These are phyloP conservation scores for Blennius ocellaris DNA, from an alignment of 2,113 vertebrate genomes.

Conservation along the genomic window DNA sequence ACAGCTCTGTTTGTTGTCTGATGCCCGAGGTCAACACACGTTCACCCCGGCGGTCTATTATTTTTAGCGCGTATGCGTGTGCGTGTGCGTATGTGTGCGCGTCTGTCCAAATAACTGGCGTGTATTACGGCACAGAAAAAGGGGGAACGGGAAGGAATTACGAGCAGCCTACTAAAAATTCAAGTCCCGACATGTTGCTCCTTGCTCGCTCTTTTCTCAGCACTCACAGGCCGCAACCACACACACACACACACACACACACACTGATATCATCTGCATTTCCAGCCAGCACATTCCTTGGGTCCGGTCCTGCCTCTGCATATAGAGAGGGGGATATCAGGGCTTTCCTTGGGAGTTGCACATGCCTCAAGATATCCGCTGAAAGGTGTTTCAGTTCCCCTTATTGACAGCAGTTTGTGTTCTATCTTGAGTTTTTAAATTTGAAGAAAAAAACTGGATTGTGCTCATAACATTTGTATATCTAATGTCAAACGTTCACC, in stretches of 20 bases:
- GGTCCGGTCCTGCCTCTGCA: conserved; percentile 27
- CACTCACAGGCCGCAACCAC: conserved; percentile 9
- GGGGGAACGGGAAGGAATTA: conserved; percentile 19
- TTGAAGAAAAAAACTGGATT: no score
- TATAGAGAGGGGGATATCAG: background rate
- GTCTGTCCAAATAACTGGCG: background rate
- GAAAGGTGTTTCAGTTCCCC: background rate
- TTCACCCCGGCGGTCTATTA: background rate
- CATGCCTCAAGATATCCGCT: background rate
- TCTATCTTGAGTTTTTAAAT: no score
- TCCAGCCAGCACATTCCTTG: conserved; percentile 58
- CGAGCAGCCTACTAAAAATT: conserved; percentile 25
- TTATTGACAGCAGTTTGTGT: background rate
- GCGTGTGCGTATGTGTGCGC: background rate
- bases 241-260: conserved; percentile 13
- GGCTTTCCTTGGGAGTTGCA: conserved; percentile 17
- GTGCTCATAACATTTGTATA: no score
- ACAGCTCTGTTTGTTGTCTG: background rate
- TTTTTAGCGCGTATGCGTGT: conserved; percentile 1
- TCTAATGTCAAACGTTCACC: no score
- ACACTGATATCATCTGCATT: conserved; percentile 61
- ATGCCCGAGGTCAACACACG: background rate
- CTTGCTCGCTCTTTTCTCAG: conserved; percentile 18
- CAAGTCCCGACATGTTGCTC: conserved; percentile 53
- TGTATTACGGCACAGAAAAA: background rate